Conservation (phyloP, 2,113 vertebrate species). For the Ceuthmochares aereus region DNA sequence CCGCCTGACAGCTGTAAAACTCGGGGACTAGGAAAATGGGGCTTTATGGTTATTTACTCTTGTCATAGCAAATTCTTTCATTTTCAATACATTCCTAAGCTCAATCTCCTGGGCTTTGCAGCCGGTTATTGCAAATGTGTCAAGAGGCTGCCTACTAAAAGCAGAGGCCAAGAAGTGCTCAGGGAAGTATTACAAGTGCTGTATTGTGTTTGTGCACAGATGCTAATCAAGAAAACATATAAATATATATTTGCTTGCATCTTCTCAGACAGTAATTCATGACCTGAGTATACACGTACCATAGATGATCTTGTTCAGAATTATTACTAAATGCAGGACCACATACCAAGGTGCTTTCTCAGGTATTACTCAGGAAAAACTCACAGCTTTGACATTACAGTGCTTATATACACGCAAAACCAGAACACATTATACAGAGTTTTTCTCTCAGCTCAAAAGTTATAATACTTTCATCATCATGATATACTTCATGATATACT, state of each 20-base stretch:
- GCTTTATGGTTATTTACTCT: not conserved
- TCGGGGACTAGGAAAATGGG: not conserved
- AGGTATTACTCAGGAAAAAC: conserved; percentile 64
- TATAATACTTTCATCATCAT: not conserved
- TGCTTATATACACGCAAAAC: not conserved
- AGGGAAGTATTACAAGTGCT: not conserved
- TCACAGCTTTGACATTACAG: not conserved
- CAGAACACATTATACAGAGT: not conserved
- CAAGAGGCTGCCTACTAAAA: not conserved
- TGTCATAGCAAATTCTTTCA: not conserved
- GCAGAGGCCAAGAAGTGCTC: not conserved
- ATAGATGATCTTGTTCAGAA: not conserved
- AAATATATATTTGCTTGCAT: not conserved
- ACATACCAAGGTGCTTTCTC: not conserved
- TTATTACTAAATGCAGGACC: not conserved
- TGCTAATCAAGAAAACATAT: not conserved
- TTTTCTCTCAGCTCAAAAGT: not conserved
- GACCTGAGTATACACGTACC: not conserved
- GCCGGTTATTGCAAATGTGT: not conserved
- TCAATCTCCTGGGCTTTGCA: not conserved
- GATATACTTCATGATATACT: not conserved
- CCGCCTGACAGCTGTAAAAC: not conserved
- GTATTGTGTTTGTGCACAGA: not conserved
- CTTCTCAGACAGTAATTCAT: not conserved
- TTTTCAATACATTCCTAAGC: not conserved